phyloP scores from a whole-genome alignment of 2,113 vertebrate species.

The Ranitomeya imitator region DNA sequence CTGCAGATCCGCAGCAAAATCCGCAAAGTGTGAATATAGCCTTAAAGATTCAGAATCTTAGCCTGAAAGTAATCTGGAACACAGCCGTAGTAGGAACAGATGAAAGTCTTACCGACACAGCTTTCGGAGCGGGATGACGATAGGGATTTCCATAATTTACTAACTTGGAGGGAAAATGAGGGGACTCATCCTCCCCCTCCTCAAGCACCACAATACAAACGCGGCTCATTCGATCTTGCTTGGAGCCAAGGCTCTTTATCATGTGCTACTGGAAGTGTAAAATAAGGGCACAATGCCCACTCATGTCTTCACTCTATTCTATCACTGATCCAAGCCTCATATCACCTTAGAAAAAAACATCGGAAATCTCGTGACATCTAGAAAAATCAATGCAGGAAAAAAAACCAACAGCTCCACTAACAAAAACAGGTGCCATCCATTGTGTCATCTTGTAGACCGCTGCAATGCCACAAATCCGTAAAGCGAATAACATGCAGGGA shows the following conservation, averaged over 20 bases:
- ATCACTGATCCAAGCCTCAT: not conserved
- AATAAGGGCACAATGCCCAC: not conserved
- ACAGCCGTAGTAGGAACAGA: constrained; percentile 61
- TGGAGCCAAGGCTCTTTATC: constrained; percentile 69
- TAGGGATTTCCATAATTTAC: constrained; percentile 73
- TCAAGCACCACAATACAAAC: constrained; percentile 96
- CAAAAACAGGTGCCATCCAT: not conserved
- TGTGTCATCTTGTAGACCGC: not conserved
- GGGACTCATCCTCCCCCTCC: constrained; percentile 88
- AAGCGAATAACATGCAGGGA: not conserved
- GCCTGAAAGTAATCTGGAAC: constrained; percentile 3
- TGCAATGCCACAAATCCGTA: not conserved
- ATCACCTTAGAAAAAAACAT: not conserved
- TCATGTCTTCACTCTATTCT: not conserved
- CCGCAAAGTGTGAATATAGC: too few relatives aligned
- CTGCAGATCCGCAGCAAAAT: too few relatives aligned
- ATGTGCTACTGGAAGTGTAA: constrained; percentile 55
- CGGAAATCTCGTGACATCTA: not conserved
- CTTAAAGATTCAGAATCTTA: not conserved
- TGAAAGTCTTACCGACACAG: constrained; percentile 78
- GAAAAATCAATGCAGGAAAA: not conserved
- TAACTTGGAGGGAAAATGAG: constrained; percentile 76
- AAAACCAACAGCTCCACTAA: not conserved
- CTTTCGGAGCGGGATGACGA: constrained; percentile 68
- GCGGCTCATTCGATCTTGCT: constrained; percentile 88